Evolutionary conservation across 2,888 invertebrate species (phyloP).

Genomic region (Tridacna gigas): DNA sequence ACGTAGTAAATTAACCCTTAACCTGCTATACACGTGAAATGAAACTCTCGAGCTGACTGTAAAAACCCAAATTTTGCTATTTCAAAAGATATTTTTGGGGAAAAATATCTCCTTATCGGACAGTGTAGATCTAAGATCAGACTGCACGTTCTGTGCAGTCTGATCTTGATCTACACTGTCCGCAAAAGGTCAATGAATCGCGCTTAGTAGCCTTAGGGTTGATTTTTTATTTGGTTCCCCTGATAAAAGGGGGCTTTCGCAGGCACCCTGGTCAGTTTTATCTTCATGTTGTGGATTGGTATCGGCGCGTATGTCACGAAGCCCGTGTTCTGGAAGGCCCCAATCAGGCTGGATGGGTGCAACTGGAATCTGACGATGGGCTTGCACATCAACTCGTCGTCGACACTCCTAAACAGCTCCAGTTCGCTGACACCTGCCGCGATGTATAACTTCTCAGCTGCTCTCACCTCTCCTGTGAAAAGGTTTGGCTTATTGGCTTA

Average conservation of each 20-base stretch:
- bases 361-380: conserved; percentile 67
- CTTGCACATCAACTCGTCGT: background rate
- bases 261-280: conserved; percentile 89
- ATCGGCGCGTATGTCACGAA: conserved; percentile 90
- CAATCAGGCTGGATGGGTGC: conserved; percentile 62
- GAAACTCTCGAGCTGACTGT: too few species aligned
- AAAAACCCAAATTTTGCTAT: too few species aligned
- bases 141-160: too few species aligned
- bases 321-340: conserved; percentile 58
- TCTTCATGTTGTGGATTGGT: conserved; percentile 92
- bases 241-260: conserved; percentile 88
- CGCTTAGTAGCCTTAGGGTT: too few species aligned
- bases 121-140: too few species aligned
- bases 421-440: background rate
- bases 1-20: too few species aligned
- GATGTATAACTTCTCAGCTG: background rate
- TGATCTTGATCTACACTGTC: too few species aligned
- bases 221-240: background rate
- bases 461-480: background rate
- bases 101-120: too few species aligned
- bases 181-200: too few species aligned
- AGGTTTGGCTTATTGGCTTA: background rate
- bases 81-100: too few species aligned
- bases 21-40: too few species aligned
- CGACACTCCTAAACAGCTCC: background rate